Conservation (phyloP, 2,888 invertebrate genomes). For the Mayetiola destructor region DNA sequence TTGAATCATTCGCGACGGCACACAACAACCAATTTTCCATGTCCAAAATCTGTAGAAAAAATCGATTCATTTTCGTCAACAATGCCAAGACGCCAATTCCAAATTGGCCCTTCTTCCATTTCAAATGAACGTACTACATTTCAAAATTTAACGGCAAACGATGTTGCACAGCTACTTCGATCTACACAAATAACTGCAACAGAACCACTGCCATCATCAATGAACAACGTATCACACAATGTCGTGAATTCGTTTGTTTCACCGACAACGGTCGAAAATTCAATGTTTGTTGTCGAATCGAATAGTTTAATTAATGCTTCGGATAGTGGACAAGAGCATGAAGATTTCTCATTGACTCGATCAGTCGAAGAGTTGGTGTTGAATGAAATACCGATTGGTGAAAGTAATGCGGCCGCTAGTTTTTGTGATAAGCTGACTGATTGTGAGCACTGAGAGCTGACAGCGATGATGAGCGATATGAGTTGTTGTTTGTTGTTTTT, state of each 20-base stretch:
- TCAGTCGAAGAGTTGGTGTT: slow-evolving; percentile 31
- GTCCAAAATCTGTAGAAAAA: neutral
- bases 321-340: slow-evolving; percentile 1
- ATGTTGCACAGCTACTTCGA: slow-evolving; percentile 31
- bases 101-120: slow-evolving; percentile 1
- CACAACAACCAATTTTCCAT: slow-evolving; percentile 10
- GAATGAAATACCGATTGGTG: slow-evolving; percentile 29
- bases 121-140: slow-evolving; percentile 3
- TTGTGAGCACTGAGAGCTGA: no score
- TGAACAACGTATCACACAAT: neutral
- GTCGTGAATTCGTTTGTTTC: neutral
- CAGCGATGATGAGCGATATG: no score
- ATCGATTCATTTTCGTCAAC: neutral
- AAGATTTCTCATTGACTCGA: slow-evolving; percentile 21
- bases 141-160: slow-evolving; percentile 27
- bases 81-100: slow-evolving; percentile 18
- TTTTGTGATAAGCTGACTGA: slow-evolving; percentile 16
- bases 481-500: no score
- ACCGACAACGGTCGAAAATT: neutral
- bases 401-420: slow-evolving; percentile 26
- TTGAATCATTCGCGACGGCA: neutral
- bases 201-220: slow-evolving; percentile 13
- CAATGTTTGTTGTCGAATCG: neutral
- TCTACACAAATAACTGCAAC: slow-evolving; percentile 22
- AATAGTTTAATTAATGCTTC: neutral